Percentiles rank a stretch among this genome's conserved stretches.
Conservation (phyloP, 2,113 vertebrate genomes). For the Saccopteryx bilineata region DNA sequence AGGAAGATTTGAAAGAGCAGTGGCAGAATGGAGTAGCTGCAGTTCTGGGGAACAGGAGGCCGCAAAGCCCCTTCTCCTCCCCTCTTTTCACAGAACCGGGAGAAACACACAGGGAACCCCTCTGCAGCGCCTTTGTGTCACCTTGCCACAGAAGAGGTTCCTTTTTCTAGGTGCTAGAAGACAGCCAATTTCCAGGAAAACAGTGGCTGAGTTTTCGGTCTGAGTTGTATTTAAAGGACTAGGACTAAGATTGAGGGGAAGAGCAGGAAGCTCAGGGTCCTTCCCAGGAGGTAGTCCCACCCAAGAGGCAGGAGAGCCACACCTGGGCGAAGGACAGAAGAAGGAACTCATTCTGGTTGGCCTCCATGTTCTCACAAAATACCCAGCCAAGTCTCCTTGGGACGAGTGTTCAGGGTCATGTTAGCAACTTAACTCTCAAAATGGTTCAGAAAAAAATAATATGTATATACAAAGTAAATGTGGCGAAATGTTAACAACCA, state of each 20-base stretch:
- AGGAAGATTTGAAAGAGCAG: background rate
- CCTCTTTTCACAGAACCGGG: background rate
- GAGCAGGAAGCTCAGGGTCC: background rate
- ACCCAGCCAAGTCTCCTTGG: background rate
- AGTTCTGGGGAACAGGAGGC: background rate
- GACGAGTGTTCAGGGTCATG: background rate
- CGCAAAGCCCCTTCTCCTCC: accelerated
- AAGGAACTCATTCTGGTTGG: background rate
- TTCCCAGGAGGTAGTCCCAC: background rate
- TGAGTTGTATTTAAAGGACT: background rate
- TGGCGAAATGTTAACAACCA: background rate
- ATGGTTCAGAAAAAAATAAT: background rate
- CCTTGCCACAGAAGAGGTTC: background rate
- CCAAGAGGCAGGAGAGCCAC: background rate
- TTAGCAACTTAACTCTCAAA: conserved; percentile 21
- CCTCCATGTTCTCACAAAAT: background rate
- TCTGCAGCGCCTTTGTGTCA: background rate
- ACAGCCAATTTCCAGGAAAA: background rate
- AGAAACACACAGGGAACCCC: background rate
- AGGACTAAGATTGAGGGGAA: background rate
- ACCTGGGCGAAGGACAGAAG: background rate
- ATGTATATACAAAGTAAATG: background rate
- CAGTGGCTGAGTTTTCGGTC: background rate
- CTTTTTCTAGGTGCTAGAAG: background rate
- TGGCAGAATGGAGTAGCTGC: background rate